Conservation (phyloP, 2,113 vertebrate species). For the Periophthalmus modestus region DNA sequence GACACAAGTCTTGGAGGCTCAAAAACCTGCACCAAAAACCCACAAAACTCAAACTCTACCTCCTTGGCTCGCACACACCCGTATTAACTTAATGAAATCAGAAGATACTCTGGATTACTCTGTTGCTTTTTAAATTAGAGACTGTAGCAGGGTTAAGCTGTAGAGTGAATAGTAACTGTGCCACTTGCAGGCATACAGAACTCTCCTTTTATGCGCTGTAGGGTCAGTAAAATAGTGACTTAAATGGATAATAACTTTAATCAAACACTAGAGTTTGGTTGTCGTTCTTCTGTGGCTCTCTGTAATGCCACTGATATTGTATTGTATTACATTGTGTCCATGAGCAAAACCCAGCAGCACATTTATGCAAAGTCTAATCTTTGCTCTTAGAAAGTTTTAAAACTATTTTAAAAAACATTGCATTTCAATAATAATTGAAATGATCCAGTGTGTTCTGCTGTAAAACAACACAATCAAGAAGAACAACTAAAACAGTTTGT, state of each 20-base stretch:
- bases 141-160: neutral
- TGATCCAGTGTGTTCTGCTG: neutral
- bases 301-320: neutral
- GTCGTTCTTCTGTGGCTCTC: neutral
- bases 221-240: neutral
- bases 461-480: neutral
- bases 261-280: too few species aligned
- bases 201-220: neutral
- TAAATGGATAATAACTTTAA: neutral
- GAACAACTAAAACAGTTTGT: neutral
- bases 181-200: neutral
- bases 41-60: neutral
- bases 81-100: slow-evolving; percentile 3
- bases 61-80: neutral
- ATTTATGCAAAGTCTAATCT: neutral
- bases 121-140: neutral
- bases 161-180: neutral
- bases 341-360: neutral
- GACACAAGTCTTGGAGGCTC: slow-evolving; percentile 3
- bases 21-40: neutral
- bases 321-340: neutral
- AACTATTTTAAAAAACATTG: neutral
- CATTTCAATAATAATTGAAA: neutral
- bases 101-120: slow-evolving; percentile 3
- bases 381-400: neutral